Evolutionary conservation across 2,113 vertebrate species (phyloP).

Genomic region (Butorides virescens): DNA sequence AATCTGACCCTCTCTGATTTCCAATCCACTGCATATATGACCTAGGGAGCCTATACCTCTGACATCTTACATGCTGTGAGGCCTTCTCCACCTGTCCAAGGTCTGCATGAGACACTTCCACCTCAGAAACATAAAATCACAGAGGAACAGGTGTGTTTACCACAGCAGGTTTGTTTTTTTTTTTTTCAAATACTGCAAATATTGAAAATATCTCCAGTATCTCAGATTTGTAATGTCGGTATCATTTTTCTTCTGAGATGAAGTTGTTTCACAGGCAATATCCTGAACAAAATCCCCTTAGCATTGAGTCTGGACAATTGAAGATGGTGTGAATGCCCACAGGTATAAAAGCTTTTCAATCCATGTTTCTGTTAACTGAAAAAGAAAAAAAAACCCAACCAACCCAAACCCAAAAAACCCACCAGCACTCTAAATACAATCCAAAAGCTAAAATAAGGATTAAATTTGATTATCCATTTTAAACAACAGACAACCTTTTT

Average conservation of each 20-base stretch:
- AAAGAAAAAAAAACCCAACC: background rate
- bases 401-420: background rate
- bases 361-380: background rate
- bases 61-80: background rate
- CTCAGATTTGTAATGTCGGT: background rate
- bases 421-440: background rate
- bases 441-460: constrained; percentile 1
- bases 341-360: background rate
- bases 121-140: background rate
- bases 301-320: background rate
- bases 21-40: background rate
- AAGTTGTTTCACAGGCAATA: background rate
- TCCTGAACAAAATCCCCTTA: background rate
- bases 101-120: background rate
- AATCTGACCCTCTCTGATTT: background rate
- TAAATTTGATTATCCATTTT: constrained; percentile 31
- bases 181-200: background rate
- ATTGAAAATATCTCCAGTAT: background rate
- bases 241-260: background rate
- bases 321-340: background rate
- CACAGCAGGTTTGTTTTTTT: background rate
- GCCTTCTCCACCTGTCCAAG: background rate
- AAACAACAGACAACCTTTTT: background rate
- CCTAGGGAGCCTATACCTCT: background rate
- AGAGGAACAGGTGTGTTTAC: background rate